These are phyloP conservation scores for Charanyca ferruginea DNA, from an alignment of 2,888 invertebrate genomes.

Conservation along the genomic window DNA sequence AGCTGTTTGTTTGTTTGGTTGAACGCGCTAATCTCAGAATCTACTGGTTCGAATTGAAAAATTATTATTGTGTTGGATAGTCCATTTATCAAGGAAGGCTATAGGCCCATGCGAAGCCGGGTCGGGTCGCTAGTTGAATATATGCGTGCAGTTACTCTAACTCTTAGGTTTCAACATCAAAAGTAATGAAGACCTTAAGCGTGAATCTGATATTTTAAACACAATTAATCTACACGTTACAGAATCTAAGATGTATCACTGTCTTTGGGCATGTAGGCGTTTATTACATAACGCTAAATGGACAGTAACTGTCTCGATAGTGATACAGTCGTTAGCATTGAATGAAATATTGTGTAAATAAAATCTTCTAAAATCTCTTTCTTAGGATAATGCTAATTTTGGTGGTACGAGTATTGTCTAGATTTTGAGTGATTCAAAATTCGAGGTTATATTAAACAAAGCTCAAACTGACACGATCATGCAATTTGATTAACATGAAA, in stretches of 20 bases:
- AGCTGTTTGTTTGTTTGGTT: too few species aligned
- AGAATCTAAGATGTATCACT: conserved; percentile 61
- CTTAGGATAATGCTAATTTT: conserved; percentile 76
- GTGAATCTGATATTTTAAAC: conserved; percentile 64
- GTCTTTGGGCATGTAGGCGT: conserved; percentile 53
- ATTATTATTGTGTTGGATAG: too few species aligned
- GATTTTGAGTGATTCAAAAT: conserved; percentile 60
- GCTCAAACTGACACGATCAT: conserved; percentile 17
- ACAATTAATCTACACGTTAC: conserved; percentile 56
- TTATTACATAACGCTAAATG: conserved; percentile 52
- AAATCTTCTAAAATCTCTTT: conserved; percentile 48
- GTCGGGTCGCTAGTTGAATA: too few species aligned
- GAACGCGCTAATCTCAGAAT: too few species aligned
- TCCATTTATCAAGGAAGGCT: too few species aligned
- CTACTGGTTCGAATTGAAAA: too few species aligned
- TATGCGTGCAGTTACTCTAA: conserved; percentile 17
- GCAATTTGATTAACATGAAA: conserved; percentile 11
- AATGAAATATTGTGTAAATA: conserved; percentile 51
- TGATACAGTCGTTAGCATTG: conserved; percentile 32
- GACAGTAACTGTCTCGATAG: conserved; percentile 52
- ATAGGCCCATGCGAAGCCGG: too few species aligned
- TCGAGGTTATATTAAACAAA: conserved; percentile 61
- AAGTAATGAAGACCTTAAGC: conserved; percentile 55
- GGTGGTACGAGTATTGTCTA: conserved; percentile 66
- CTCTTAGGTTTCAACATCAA: conserved; percentile 33